Percentiles rank a stretch among this genome's conserved stretches.
Conservation (phyloP, 2,113 vertebrate genomes). For the Ageneiosus marmoratus region DNA sequence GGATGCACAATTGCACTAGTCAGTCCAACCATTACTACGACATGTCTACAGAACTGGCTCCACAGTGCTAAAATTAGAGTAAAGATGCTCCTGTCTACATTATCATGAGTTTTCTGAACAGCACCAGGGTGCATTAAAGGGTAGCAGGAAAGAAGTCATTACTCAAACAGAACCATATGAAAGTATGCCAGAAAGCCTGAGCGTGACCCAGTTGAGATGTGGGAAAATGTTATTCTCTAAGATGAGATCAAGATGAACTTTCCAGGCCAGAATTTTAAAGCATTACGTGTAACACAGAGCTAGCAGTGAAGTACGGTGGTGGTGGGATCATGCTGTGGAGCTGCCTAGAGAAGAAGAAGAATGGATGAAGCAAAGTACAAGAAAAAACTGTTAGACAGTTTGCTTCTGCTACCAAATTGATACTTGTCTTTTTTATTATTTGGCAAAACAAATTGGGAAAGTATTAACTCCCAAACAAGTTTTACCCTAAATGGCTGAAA, state of each 20-base stretch:
- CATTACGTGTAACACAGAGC: neutral
- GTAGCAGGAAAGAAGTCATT: slow-evolving; percentile 2
- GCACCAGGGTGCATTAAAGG: neutral
- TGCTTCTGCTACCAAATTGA: neutral
- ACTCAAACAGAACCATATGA: neutral
- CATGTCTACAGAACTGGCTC: neutral
- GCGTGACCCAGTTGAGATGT: slow-evolving; percentile 22
- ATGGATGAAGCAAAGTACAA: neutral
- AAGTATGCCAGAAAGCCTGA: slow-evolving; percentile 5
- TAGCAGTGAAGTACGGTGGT: neutral
- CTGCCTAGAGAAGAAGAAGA: neutral
- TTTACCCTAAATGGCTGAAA: neutral
- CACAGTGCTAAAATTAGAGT: neutral
- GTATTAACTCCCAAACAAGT: neutral
- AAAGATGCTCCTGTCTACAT: neutral
- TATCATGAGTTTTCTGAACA: neutral
- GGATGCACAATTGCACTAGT: neutral
- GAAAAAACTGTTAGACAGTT: neutral
- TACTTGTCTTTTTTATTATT: neutral
- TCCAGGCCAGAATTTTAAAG: neutral
- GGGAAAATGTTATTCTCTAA: neutral
- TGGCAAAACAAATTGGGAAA: neutral
- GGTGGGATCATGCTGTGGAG: neutral
- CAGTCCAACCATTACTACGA: neutral
- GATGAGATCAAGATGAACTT: slow-evolving; percentile 15